These are phyloP conservation scores for Coenobita brevimanus DNA, from an alignment of 1,140 invertebrate genomes.

Conservation along the genomic window DNA sequence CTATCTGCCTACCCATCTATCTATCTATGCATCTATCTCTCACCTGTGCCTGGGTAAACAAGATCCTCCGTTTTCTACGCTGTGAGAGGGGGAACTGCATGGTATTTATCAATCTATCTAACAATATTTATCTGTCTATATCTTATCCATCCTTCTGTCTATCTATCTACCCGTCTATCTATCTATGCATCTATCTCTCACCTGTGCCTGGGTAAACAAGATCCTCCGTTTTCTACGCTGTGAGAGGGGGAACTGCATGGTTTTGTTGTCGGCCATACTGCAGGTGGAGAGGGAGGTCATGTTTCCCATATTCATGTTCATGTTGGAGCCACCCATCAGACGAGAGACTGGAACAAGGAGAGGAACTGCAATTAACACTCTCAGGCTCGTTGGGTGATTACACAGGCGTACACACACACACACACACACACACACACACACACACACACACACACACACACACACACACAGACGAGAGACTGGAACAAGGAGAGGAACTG, in stretches of 20 bases:
- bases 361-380: too few species aligned
- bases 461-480: conserved; percentile 90
- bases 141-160: too few species aligned
- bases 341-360: conserved; percentile 83
- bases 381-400: not conserved
- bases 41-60: too few species aligned
- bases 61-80: too few species aligned
- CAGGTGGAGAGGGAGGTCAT: conserved; percentile 81
- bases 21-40: too few species aligned
- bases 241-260: conserved; percentile 92
- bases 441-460: too few species aligned
- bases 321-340: conserved; percentile 88
- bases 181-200: too few species aligned
- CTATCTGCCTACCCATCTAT: too few species aligned
- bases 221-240: conserved; percentile 79
- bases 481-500: conserved; percentile 74
- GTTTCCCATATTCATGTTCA: conserved; percentile 85
- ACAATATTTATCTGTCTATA: too few species aligned
- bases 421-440: not conserved
- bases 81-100: too few species aligned
- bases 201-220: conserved; percentile 76
- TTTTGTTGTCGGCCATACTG: conserved; percentile 83
- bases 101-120: too few species aligned
- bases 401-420: not conserved
- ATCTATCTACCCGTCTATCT: too few species aligned